Conservation (phyloP, 1,140 invertebrate genomes). For the Halyomorpha halys region DNA sequence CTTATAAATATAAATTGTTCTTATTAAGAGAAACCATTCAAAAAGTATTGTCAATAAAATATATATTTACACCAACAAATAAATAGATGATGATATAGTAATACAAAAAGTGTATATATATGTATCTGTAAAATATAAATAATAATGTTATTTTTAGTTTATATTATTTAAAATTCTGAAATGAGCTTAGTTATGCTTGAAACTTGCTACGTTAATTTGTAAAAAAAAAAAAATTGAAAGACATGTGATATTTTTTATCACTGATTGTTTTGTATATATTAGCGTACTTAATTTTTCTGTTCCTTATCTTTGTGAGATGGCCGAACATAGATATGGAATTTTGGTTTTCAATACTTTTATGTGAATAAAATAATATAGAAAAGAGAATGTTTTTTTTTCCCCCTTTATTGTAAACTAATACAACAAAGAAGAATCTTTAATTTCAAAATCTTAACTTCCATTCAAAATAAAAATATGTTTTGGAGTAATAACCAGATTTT, state of each 20-base stretch:
- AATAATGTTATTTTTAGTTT: slow-evolving; percentile 8
- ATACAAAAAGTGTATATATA: slow-evolving; percentile 2
- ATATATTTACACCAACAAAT: not conserved
- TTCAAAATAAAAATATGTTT: too few species aligned
- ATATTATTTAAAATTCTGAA: slow-evolving; percentile 4
- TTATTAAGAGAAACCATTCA: not conserved
- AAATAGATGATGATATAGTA: not conserved
- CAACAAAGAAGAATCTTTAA: not conserved
- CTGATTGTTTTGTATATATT: slow-evolving; percentile 5
- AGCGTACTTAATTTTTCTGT: slow-evolving; percentile 14
- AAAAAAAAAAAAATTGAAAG: not conserved
- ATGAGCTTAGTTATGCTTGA: slow-evolving; percentile 9
- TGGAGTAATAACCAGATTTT: too few species aligned
- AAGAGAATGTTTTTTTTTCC: not conserved
- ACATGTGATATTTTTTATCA: slow-evolving; percentile 13
- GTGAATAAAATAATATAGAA: slow-evolving; percentile 4
- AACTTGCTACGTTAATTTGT: not conserved
- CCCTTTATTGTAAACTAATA: not conserved
- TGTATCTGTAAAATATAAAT: slow-evolving; percentile 9
- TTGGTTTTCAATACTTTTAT: not conserved
- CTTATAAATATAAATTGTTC: slow-evolving; percentile 2
- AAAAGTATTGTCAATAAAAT: not conserved
- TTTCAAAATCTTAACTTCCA: too few species aligned
- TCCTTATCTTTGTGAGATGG: not conserved
- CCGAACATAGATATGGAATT: not conserved